phyloP scores from a whole-genome alignment of 2,797 vertebrate species.

The Hozukius guyotensis region DNA sequence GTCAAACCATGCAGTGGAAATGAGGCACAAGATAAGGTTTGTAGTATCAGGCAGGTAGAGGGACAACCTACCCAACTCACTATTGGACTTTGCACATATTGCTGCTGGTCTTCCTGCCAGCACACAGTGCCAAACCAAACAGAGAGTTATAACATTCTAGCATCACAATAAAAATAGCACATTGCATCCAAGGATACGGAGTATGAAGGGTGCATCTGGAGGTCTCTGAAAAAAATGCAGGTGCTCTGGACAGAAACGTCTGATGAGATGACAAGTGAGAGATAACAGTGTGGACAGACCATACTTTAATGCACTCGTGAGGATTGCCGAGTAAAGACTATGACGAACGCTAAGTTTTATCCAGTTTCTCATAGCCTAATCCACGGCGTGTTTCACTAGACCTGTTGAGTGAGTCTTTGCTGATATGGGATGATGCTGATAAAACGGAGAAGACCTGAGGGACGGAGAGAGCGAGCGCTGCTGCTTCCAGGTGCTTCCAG shows the following conservation, averaged over 20 bases:
- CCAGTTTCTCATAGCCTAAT: not conserved
- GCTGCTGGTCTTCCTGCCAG: not conserved
- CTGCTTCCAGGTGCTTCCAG: constrained; percentile 67
- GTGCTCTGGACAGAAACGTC: constrained; percentile 7
- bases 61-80: not conserved
- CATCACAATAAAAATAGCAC: not conserved
- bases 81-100: not conserved
- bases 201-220: not conserved
- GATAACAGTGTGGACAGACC: constrained; percentile 4
- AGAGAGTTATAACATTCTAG: not conserved
- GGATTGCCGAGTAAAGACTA: not conserved
- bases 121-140: not conserved
- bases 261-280: constrained; percentile 17
- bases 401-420: constrained; percentile 14
- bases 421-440: not conserved
- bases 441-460: constrained; percentile 14
- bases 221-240: constrained; percentile 2
- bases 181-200: not conserved
- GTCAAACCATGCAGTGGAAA: too few relatives aligned
- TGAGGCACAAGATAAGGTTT: not conserved
- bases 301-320: not conserved
- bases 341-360: not conserved
- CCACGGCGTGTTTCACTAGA: not conserved
- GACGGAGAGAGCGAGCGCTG: constrained; percentile 14
- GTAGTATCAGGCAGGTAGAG: not conserved